Evolutionary conservation across 2,113 vertebrate species (phyloP).

Genomic region (Kobus ellipsiprymnus): DNA sequence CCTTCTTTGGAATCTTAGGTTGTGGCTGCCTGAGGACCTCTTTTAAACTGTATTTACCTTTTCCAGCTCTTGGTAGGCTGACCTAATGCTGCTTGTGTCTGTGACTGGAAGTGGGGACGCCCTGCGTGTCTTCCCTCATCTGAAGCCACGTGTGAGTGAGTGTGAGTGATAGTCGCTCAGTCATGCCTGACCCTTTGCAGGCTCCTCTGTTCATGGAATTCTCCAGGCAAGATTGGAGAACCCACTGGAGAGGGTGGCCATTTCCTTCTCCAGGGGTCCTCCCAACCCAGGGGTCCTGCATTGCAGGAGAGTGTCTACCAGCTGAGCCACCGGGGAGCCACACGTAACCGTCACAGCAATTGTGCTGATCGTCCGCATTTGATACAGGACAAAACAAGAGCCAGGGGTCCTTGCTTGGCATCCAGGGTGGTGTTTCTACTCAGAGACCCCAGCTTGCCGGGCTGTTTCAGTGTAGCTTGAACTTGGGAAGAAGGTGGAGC

Average conservation of each 20-base stretch:
- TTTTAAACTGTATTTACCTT: not conserved
- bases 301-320: not conserved
- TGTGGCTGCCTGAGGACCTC: not conserved
- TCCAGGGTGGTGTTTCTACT: not conserved
- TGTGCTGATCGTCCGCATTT: not conserved
- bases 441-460: not conserved
- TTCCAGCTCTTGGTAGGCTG: not conserved
- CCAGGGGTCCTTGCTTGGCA: not conserved
- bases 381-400: not conserved
- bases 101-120: not conserved
- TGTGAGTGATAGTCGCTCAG: not conserved
- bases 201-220: not conserved
- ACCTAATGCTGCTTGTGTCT: not conserved
- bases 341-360: rapidly evolving
- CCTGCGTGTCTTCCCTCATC: not conserved
- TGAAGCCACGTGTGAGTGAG: not conserved
- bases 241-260: not conserved
- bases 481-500: not conserved
- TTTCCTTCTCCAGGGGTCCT: not conserved
- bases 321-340: not conserved
- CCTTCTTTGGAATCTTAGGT: not conserved
- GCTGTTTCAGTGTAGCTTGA: not conserved
- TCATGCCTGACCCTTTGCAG: not conserved
- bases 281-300: not conserved
- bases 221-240: not conserved